Evolutionary conservation across 2,113 vertebrate genomes (phyloP).

Genomic region (Phainopepla nitens): DNA sequence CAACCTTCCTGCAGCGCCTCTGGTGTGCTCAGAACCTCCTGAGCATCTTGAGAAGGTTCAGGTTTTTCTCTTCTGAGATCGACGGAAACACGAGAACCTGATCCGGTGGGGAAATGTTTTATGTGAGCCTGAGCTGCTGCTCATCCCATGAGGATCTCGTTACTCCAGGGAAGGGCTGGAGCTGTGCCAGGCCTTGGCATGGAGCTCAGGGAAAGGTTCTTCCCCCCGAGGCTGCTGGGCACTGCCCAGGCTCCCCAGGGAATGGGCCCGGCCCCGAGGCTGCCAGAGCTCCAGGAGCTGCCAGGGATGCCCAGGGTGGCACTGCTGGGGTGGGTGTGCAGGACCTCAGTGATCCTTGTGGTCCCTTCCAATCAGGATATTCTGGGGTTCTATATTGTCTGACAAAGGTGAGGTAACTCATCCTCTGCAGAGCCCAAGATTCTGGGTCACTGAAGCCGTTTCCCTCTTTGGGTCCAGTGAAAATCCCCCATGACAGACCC

Average conservation of each 20-base stretch:
- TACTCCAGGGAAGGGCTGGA: accelerated
- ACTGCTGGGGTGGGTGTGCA: not conserved
- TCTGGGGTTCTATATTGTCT: not conserved
- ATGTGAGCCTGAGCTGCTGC: not conserved
- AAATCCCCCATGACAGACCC: not conserved
- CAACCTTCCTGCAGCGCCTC: not conserved
- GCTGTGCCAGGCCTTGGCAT: not conserved
- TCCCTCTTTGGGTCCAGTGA: not conserved
- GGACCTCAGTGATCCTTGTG: not conserved
- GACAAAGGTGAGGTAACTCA: not conserved
- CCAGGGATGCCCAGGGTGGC: not conserved
- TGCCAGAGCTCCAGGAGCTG: not conserved
- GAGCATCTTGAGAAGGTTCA: not conserved
- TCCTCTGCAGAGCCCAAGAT: not conserved
- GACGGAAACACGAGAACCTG: accelerated
- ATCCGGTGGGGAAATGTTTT: not conserved
- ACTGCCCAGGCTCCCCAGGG: not conserved
- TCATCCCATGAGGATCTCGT: not conserved
- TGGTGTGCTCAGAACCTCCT: accelerated
- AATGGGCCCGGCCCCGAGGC: not conserved
- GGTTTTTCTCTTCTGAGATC: not conserved
- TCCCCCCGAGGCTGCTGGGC: not conserved
- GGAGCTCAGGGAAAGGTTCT: not conserved
- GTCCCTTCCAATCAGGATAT: not conserved
- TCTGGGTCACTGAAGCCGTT: accelerated